Base-by-base conservation (phyloP, 2,797 vertebrate species). In the Ceryle rudis region DNA sequence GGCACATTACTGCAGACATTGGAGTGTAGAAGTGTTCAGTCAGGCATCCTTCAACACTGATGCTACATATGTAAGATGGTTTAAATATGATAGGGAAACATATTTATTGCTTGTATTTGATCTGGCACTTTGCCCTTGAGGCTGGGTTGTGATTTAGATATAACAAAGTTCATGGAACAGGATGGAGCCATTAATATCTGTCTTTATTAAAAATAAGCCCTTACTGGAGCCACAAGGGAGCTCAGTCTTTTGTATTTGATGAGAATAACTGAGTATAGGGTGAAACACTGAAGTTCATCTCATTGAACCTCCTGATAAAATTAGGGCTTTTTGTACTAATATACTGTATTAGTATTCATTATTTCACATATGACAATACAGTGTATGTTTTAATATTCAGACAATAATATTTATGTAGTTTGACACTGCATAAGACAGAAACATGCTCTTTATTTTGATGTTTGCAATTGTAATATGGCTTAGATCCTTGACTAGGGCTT, bases 11-110 rank as follows among this genome's bases (percentile, higher is more conserved):
- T 84, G 90, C 35, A 33, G 6, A 44, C 5, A 23, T 15, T n/a
- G 0, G 0, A 81, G 10, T 17, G 14, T 19, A 72, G 33, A 73
- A 67, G 18, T 65, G 10, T 18, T 86, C 11, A 25, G 11, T 57
- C 29, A 83, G 52, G 5, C 17, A 74, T 66, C 33, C 22, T 23
- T 14, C 20, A 83, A 33, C 25, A 41, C 11, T 5, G 5, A 35
- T 81, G 11, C 4, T 52, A 47, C 3, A 2, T 11, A 37, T n/a
- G 15, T 47, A 61, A 73, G 41, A 41, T 14, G 5, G n/a, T 49
- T 81, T 86, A 65, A 46, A 54, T 81, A 65, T 66, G 66, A 69
- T 73, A 73, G 3, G 10, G 1, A 94, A 90, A 72, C 2, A 12
- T 0, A 3, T 31, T 62, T 81, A 35, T 42, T 71, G 3, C 15